Evolutionary conservation across 2,888 invertebrate species (phyloP), one percentile per base, ranked within the genome.

Genomic region (Aethes cnicana): DNA sequence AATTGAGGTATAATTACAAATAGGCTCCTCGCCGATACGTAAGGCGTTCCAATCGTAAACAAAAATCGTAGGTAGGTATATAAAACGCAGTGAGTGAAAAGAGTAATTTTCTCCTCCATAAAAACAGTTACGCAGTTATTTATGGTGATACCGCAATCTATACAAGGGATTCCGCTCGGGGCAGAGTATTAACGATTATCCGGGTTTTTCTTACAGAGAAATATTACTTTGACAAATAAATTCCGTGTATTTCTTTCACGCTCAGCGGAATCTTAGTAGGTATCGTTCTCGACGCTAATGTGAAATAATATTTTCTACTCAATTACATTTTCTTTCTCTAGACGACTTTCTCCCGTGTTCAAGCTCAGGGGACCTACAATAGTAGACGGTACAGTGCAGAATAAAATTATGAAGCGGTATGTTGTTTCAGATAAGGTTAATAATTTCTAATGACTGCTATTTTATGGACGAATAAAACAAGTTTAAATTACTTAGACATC

Each of bases 101-200:
- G 63, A 64, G 69, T 66, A 68, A 69, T 68, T 68, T 69, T 70
- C 64, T 82, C 83, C 82, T 80, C 84, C 84, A 86, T 85, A 87
- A 86, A 87, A 87, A 85, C 84, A 85, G 84, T 84, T 84, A 78
- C 78, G 74, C 73, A 79, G 85, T 85, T 87, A 88, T 88, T 88
- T 88, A 86, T 84, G 83, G 77, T 80, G 86, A 83, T 82, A 82
- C 84, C 84, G 79, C 86, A 83, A 84, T 86, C 84, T 85, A 84
- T 87, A 84, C 81, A 82, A 77, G 83, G 83, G 85, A 83, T 84
- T 84, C 73, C 66, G 81, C 86, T 74, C 67, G 66, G 69, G 81
- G 86, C 82, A 71, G 74, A 77, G 80, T 77, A 84, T 88, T 84
- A 85, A 84, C 84, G 86, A 85, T 84, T 85, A 84, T 81, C 79